Conservation (phyloP, 2,797 vertebrate species). For the Phoeniculus purpureus region DNA sequence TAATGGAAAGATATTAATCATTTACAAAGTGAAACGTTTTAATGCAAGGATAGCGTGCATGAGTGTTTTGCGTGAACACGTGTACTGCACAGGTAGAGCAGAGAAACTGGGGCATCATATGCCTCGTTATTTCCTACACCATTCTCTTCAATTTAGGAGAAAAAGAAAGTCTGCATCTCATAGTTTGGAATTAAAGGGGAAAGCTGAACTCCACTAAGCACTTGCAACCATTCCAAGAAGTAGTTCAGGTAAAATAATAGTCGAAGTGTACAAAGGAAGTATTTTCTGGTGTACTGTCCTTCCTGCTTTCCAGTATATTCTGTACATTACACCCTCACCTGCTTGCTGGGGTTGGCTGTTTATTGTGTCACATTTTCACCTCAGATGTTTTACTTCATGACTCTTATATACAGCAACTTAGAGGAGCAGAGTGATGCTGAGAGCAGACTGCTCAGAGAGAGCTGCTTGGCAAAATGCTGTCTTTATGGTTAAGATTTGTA, state of each 20-base stretch:
- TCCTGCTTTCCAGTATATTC: background rate
- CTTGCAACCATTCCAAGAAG: background rate
- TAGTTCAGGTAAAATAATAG: background rate
- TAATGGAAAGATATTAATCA: background rate
- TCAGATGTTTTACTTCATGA: background rate
- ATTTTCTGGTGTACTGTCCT: background rate
- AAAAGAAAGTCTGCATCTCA: accelerated
- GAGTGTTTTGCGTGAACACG: background rate
- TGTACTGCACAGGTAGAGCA: background rate
- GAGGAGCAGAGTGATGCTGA: background rate
- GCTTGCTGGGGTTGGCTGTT: background rate
- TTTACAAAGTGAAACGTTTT: background rate
- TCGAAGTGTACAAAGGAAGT: background rate
- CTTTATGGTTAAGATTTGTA: background rate
- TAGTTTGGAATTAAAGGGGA: background rate
- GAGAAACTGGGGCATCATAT: background rate
- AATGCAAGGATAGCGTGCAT: background rate
- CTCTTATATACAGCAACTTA: background rate
- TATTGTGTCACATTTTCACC: background rate
- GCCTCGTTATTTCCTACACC: background rate
- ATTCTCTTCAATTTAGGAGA: background rate
- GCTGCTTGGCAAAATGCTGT: background rate
- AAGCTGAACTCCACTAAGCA: background rate
- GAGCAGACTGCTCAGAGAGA: background rate
- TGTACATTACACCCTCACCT: background rate